Conservation (phyloP, 2,888 invertebrate genomes). For the Anarsia innoxiella region DNA sequence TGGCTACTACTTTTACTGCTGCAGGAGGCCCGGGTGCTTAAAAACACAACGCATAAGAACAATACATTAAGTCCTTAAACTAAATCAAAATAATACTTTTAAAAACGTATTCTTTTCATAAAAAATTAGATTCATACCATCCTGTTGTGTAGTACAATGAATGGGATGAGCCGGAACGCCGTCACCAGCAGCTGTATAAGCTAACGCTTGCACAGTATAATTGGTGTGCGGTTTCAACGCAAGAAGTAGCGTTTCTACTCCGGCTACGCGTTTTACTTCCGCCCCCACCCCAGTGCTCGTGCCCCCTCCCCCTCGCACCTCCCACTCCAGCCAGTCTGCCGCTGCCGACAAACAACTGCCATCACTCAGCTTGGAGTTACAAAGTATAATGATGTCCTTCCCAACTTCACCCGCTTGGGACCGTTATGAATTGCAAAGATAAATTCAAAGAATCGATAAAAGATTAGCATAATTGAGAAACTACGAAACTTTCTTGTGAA, state of each 20-base stretch:
- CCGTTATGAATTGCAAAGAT: conserved; percentile 6
- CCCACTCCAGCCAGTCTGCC: conserved; percentile 70
- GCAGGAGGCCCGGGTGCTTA: conserved; percentile 89
- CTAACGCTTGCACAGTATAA: conserved; percentile 89
- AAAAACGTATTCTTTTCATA: not conserved
- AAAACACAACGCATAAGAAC: conserved; percentile 8
- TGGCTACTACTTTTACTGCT: conserved; percentile 87
- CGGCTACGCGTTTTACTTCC: conserved; percentile 86
- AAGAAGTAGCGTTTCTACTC: conserved; percentile 85
- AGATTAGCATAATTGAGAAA: no score
- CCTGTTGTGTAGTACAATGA: conserved; percentile 89
- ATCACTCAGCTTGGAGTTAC: conserved; percentile 62
- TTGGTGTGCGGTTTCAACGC: conserved; percentile 89
- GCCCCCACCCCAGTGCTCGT: conserved; percentile 57
- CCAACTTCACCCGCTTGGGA: not conserved
- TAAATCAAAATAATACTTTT: not conserved
- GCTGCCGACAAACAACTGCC: conserved; percentile 72
- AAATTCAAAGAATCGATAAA: not conserved
- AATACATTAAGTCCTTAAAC: not conserved
- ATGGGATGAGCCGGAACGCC: conserved; percentile 86
- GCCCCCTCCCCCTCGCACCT: conserved; percentile 49
- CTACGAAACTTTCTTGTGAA: no score
- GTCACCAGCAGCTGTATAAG: conserved; percentile 90
- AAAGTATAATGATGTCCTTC: conserved; percentile 11
- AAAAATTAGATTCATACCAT: conserved; percentile 74